Evolutionary conservation across 2,888 invertebrate genomes (phyloP).

Genomic region (Macaria liturata): DNA sequence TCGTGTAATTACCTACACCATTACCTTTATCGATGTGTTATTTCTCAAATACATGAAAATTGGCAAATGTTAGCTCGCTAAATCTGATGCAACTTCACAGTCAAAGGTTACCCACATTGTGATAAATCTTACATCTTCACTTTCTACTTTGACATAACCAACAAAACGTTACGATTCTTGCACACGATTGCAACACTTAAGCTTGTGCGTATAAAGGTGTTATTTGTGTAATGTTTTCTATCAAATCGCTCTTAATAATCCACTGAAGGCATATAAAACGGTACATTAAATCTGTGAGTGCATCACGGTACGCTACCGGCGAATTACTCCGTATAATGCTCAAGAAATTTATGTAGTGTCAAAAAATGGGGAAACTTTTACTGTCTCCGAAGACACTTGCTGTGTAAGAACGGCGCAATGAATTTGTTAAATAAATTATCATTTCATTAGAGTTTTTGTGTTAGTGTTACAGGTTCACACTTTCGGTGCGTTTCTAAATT

Average conservation of each 20-base stretch:
- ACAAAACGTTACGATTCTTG: conserved; percentile 11
- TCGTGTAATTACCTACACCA: too few relatives aligned
- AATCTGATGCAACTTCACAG: conserved; percentile 19
- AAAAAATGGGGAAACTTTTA: conserved; percentile 38
- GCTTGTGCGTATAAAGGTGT: conserved; percentile 11
- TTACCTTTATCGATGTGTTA: too few relatives aligned
- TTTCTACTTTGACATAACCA: conserved; percentile 25
- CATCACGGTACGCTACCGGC: conserved; percentile 40
- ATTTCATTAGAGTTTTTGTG: conserved; percentile 34
- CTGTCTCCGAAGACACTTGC: conserved; percentile 31
- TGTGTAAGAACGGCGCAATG: conserved; percentile 32
- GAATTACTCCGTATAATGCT: conserved; percentile 27
- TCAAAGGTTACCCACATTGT: conserved; percentile 22
- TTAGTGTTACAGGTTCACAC: conserved; percentile 19
- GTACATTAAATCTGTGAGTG: conserved; percentile 39
- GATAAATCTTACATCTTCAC: conserved; percentile 17
- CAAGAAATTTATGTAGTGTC: conserved; percentile 36
- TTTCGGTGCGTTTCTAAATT: conserved; percentile 8
- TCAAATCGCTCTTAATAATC: conserved; percentile 37
- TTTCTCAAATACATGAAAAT: neutral
- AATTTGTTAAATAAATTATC: conserved; percentile 39
- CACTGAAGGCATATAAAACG: conserved; percentile 34
- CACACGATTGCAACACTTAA: conserved; percentile 18
- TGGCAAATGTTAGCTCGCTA: conserved; percentile 3
- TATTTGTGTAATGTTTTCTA: conserved; percentile 23